Evolutionary conservation across 2,797 vertebrate species (phyloP).

Genomic region (Lacerta agilis): DNA sequence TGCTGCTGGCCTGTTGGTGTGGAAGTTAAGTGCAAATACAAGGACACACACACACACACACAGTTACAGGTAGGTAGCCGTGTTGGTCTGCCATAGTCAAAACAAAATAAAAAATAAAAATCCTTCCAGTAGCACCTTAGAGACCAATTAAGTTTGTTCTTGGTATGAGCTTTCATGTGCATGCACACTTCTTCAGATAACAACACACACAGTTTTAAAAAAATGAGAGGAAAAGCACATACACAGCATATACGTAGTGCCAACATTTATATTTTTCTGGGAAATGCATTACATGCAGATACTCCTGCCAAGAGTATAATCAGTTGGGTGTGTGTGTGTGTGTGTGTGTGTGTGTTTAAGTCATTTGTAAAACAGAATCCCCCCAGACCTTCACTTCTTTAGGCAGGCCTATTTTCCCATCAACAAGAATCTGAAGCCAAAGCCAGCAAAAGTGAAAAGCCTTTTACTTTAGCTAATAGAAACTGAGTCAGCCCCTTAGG

Average conservation of each 20-base stretch:
- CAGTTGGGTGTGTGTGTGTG: background rate
- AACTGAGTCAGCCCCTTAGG: background rate
- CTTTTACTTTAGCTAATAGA: background rate
- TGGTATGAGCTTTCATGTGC: too few relatives aligned
- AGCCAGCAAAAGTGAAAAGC: background rate
- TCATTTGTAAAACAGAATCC: background rate
- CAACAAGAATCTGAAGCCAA: background rate
- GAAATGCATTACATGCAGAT: fast-evolving
- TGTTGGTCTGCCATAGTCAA: too few relatives aligned
- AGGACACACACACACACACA: too few relatives aligned
- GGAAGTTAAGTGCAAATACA: background rate
- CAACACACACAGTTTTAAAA: too few relatives aligned
- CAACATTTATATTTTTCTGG: background rate
- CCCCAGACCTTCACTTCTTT: slow-evolving; percentile 1
- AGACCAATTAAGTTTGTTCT: too few relatives aligned
- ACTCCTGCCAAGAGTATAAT: slow-evolving; percentile 11
- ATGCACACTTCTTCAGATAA: too few relatives aligned
- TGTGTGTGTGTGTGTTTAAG: slow-evolving; percentile 2
- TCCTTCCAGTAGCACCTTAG: too few relatives aligned
- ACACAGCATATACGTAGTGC: background rate
- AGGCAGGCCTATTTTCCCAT: background rate
- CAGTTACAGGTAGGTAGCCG: too few relatives aligned
- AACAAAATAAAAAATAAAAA: too few relatives aligned
- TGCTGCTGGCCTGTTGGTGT: background rate
- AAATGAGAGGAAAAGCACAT: background rate